These are phyloP conservation scores for Drosophila hamatofila DNA, from an alignment of 2,888 invertebrate genomes.

Conservation along the genomic window DNA sequence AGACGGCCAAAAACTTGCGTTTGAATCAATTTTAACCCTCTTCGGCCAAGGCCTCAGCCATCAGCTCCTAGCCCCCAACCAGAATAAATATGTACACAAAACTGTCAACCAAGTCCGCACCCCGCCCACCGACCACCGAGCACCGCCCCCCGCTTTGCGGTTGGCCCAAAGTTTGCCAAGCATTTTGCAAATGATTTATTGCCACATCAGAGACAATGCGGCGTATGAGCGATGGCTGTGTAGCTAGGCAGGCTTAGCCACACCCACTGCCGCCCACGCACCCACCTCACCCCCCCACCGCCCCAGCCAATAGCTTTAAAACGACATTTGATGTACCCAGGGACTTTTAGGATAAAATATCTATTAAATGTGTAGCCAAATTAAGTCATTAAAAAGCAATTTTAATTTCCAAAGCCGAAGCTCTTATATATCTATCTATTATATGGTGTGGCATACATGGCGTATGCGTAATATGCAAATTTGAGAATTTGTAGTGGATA, in stretches of 20 bases:
- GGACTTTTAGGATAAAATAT: constrained; percentile 19
- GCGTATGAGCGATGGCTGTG: constrained; percentile 56
- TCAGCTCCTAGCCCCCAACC: background rate
- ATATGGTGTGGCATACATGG: constrained; percentile 6
- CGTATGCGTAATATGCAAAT: constrained; percentile 74
- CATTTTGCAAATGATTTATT: constrained; percentile 72
- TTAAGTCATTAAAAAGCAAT: constrained; percentile 75
- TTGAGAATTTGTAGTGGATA: background rate
- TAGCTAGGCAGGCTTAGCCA: constrained; percentile 7
- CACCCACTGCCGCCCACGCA: background rate
- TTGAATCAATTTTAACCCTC: constrained; percentile 54
- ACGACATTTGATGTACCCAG: constrained; percentile 63
- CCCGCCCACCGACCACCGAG: background rate
- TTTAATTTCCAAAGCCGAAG: constrained; percentile 34
- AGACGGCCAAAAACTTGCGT: constrained; percentile 18
- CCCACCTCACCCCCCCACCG: background rate
- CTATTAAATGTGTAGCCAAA: constrained; percentile 63
- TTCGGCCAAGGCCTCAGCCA: background rate
- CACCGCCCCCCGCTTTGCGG: constrained; percentile 12
- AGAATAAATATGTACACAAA: constrained; percentile 50
- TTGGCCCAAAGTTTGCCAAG: constrained; percentile 59
- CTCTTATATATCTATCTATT: background rate
- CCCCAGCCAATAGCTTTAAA: constrained; percentile 52
- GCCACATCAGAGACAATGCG: constrained; percentile 55
- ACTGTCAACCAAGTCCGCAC: constrained; percentile 25